phyloP scores from a whole-genome alignment of 2,113 vertebrate genomes.

The Smithornis capensis region DNA sequence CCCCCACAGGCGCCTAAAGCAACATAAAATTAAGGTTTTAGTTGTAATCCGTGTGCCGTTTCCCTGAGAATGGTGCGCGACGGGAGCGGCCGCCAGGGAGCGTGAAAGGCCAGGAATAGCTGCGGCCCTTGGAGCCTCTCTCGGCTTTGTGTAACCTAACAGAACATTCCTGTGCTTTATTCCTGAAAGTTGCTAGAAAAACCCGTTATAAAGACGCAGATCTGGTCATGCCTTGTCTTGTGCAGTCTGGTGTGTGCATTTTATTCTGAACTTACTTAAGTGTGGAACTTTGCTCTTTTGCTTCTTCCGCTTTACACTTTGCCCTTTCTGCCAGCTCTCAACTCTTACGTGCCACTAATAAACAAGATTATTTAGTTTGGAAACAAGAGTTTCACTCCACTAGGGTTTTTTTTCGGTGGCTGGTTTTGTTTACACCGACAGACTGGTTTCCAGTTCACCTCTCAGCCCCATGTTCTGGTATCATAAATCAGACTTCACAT shows the following conservation, averaged over 20 bases:
- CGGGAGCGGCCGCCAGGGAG: not conserved
- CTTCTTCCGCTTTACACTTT: not conserved
- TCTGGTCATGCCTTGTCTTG: accelerated
- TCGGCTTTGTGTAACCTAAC: not conserved
- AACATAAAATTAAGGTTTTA: not conserved
- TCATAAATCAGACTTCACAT: accelerated
- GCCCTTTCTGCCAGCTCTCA: not conserved
- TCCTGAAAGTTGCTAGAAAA: accelerated
- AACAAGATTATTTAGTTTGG: not conserved
- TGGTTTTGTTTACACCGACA: not conserved
- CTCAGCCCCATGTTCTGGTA: not conserved
- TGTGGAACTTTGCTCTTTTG: not conserved
- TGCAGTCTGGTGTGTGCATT: not conserved
- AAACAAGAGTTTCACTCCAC: not conserved
- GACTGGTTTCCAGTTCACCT: not conserved
- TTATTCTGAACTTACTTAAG: not conserved
- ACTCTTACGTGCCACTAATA: accelerated
- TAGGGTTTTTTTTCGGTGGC: accelerated
- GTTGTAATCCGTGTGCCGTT: accelerated
- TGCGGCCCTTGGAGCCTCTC: not conserved
- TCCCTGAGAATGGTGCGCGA: not conserved
- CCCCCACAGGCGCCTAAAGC: not conserved
- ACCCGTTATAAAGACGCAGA: not conserved
- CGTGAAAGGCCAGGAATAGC: not conserved
- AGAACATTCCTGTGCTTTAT: accelerated